Evolutionary conservation across 2,888 invertebrate genomes (phyloP), one percentile per base, ranked within the genome.

Genomic region (Microctonus hyperodae): DNA sequence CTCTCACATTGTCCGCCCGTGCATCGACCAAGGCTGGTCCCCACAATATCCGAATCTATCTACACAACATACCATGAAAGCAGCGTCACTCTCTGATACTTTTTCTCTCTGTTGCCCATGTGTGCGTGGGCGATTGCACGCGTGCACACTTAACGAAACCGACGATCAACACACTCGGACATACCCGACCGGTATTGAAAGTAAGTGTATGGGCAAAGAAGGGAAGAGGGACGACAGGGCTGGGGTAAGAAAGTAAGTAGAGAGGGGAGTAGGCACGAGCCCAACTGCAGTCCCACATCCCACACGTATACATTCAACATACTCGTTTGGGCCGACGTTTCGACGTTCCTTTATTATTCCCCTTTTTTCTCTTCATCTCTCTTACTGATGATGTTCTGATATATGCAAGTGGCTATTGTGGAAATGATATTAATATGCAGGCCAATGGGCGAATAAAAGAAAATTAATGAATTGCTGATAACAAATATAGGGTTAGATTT

Each of bases 231-330:
- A 23, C 9, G 44, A 58, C 22, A 31, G 65, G 28, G 28, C 3
- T 7, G 28, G 28, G 28, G 4, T 28, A 7, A 28, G 28, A 28
- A 28, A 7, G 28, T 3, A 28, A 51, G 23, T 60, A 31, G 35
- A 13, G 35, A 22, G 61, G 79, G 78, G 79, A 78, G 78, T 76
- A 78, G 80, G 80, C 80, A 80, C 80, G 80, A 80, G 80, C 80
- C 80, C 78, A 80, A 79, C 80, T 79, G 80, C 80, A 79, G 77
- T 74, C 65, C 79, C 79, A 75, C 80, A 71, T 77, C 80, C 80
- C 80, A 80, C 80, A 79, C 80, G 76, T 67, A 50, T 61, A 56
- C 55, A 48, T 7, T 28, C n/a, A n/a, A n/a, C n/a, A n/a, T n/a
- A n/a, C 73, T 70, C 44, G 35, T 10, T 9, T 73, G 74, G 75